phyloP scores from a whole-genome alignment of 2,113 vertebrate species.

The Urocynchramus pylzowi region DNA sequence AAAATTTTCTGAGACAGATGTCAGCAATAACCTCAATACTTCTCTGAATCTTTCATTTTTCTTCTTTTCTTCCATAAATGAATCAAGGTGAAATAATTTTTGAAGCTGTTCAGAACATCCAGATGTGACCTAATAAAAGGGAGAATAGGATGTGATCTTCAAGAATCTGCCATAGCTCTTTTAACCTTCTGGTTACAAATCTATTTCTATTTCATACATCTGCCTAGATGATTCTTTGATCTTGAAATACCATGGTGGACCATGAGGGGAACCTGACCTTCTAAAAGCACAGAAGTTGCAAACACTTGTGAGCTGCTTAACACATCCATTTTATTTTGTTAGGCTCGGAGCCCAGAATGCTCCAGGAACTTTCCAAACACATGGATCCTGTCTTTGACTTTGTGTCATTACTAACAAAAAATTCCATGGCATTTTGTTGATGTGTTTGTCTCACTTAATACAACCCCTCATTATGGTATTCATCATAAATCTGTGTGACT shows the following conservation, averaged over 20 bases:
- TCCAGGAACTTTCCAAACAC: background rate
- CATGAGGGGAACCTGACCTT: background rate
- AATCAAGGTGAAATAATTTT: background rate
- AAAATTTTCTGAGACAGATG: background rate
- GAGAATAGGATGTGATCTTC: background rate
- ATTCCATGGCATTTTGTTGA: background rate
- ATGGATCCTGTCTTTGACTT: background rate
- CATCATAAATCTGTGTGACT: background rate
- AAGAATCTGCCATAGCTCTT: background rate
- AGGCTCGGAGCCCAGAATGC: background rate
- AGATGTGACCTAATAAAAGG: background rate
- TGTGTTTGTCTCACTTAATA: background rate
- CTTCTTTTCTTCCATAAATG: background rate
- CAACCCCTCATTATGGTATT: background rate
- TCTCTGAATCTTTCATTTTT: background rate
- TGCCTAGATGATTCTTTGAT: background rate
- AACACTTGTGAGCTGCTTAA: background rate
- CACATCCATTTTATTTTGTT: background rate
- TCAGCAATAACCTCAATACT: background rate
- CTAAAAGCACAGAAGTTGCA: background rate
- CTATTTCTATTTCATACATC: background rate
- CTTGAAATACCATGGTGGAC: accelerated
- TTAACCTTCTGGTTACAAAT: background rate
- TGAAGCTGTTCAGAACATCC: background rate
- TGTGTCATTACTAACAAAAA: background rate